A percentile compares a stretch with the other conserved stretches of the same genome.
These are phyloP conservation scores for Euwallacea similis DNA, from an alignment of 1,140 invertebrate species.

Conservation along the genomic window DNA sequence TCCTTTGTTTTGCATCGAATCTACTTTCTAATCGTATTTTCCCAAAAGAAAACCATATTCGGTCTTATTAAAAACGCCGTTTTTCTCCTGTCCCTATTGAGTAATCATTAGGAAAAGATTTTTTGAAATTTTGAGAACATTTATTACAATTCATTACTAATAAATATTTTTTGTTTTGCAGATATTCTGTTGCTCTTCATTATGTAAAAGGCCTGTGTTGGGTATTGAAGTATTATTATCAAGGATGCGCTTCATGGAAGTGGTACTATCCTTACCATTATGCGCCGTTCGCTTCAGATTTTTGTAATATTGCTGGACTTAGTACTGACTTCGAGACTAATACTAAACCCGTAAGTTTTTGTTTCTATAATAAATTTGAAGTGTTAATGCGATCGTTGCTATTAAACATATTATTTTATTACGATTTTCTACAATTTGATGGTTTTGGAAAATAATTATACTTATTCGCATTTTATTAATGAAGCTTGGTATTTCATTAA, in stretches of 20 bases:
- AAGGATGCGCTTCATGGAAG: slow-evolving; percentile 99
- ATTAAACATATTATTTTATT: too few species aligned
- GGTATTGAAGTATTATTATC: slow-evolving; percentile 98
- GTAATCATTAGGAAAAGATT: too few species aligned
- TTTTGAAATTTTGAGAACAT: neutral
- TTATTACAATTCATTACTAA: neutral
- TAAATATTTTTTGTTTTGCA: slow-evolving; percentile 43
- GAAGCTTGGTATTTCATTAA: too few species aligned
- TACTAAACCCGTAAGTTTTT: slow-evolving; percentile 78
- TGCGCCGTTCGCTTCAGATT: slow-evolving; percentile 99
- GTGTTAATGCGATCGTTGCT: neutral
- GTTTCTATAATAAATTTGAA: neutral
- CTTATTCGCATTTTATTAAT: too few species aligned
- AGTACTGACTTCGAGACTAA: slow-evolving; percentile 86
- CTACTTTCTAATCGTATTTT: too few species aligned
- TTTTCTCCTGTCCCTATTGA: too few species aligned
- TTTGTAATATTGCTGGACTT: slow-evolving; percentile 86
- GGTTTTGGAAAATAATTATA: too few species aligned
- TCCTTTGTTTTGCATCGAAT: too few species aligned
- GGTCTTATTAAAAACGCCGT: too few species aligned
- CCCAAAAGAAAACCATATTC: too few species aligned
- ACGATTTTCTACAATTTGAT: too few species aligned
- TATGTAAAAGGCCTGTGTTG: slow-evolving; percentile 97
- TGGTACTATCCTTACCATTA: slow-evolving; percentile 99
- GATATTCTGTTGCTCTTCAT: slow-evolving; percentile 87